A percentile compares a stretch with the other conserved stretches of the same genome.
Conservation (phyloP, 2,888 invertebrate genomes). For the Poecilus cupreus region DNA sequence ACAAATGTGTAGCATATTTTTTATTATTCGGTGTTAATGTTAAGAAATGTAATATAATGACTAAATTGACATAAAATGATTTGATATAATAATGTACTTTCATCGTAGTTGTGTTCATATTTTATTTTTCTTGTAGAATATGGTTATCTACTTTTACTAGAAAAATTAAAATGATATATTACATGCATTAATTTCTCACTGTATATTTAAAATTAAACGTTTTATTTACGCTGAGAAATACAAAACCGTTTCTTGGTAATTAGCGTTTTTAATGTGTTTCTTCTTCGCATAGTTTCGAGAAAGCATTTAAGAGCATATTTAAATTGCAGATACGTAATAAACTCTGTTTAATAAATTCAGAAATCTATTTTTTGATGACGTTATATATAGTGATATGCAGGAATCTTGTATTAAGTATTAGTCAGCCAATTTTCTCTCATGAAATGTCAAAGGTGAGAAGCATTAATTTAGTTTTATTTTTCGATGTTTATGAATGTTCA, state of each 20-base stretch:
- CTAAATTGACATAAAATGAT: too few relatives aligned
- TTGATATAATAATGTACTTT: too few relatives aligned
- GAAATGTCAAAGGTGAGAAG: constrained; percentile 7
- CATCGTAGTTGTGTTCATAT: too few relatives aligned
- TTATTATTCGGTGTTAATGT: too few relatives aligned
- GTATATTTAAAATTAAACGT: background rate
- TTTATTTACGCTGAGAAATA: background rate
- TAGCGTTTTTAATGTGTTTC: background rate
- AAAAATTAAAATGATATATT: too few relatives aligned
- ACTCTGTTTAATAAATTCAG: background rate
- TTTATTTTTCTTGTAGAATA: too few relatives aligned
- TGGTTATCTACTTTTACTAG: too few relatives aligned
- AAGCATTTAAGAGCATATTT: background rate
- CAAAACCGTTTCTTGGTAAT: background rate
- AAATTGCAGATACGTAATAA: constrained; percentile 17
- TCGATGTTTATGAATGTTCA: too few relatives aligned
- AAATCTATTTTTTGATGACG: constrained; percentile 28
- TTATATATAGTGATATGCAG: background rate
- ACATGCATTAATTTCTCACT: too few relatives aligned
- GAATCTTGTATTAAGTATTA: constrained; percentile 29
- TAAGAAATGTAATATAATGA: too few relatives aligned
- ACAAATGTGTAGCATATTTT: too few relatives aligned
- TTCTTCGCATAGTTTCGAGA: background rate
- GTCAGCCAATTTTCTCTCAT: constrained; percentile 19
- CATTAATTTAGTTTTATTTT: background rate